A percentile compares a stretch with the other conserved stretches of the same genome.
phyloP scores from a whole-genome alignment of 2,113 vertebrate species.

The Polypterus bichir region DNA sequence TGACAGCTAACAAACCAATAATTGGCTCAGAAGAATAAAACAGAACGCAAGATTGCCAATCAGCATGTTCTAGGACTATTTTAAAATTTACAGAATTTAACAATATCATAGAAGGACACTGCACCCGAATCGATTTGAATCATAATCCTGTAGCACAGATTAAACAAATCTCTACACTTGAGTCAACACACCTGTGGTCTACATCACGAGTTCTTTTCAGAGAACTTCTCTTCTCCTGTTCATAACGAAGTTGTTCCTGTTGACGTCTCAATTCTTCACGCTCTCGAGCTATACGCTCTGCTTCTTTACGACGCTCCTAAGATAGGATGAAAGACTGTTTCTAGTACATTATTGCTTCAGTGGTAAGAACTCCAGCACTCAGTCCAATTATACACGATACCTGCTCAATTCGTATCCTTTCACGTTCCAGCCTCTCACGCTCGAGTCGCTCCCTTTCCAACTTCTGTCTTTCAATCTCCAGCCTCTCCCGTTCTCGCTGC shows the following conservation, averaged over 20 bases:
- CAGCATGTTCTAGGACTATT: no score
- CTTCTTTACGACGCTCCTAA: slow-evolving; percentile 90
- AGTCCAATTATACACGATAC: slow-evolving; percentile 37
- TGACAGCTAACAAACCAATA: no score
- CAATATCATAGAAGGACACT: no score
- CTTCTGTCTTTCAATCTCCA: slow-evolving; percentile 91
- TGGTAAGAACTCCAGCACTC: no score
- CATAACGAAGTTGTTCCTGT: slow-evolving; percentile 92
- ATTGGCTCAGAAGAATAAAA: no score
- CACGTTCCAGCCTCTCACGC: slow-evolving; percentile 84
- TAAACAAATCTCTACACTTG: no score
- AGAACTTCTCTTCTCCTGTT: slow-evolving; percentile 90
- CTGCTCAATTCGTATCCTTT: slow-evolving; percentile 92
- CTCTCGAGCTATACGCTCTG: slow-evolving; percentile 80
- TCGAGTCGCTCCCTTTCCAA: slow-evolving; percentile 90
- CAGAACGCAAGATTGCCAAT: no score
- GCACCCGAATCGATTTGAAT: no score
- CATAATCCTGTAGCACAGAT: no score
- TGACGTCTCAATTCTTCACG: slow-evolving; percentile 85
- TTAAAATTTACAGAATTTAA: no score
- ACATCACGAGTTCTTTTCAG: slow-evolving; percentile 85
- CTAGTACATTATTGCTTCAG: background rate
- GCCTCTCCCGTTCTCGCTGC: slow-evolving; percentile 78
- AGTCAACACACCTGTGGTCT: slow-evolving; percentile 66
- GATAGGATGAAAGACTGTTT: slow-evolving; percentile 1